These are phyloP conservation scores for Apis dorsata DNA, from an alignment of 1,140 invertebrate species.

Conservation along the genomic window DNA sequence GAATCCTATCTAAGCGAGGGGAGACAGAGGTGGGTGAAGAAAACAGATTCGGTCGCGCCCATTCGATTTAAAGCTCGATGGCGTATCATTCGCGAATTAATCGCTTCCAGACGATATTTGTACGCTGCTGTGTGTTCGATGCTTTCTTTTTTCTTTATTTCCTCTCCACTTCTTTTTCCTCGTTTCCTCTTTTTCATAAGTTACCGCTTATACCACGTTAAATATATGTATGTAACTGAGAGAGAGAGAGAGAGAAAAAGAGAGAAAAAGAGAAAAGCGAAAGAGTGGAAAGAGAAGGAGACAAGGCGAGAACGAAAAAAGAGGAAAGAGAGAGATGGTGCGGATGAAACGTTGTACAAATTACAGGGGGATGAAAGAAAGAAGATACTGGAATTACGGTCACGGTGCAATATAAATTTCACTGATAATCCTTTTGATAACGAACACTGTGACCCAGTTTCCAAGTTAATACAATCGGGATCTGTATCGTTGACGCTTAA, in stretches of 20 bases:
- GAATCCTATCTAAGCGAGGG: background rate
- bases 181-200: background rate
- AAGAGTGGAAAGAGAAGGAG: background rate
- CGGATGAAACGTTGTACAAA: conserved; percentile 28
- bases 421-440: conserved; percentile 60
- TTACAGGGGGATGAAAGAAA: conserved; percentile 30
- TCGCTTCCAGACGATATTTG: conserved; percentile 11
- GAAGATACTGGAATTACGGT: conserved; percentile 36
- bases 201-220: background rate
- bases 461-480: conserved; percentile 57
- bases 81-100: conserved; percentile 50
- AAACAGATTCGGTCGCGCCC: conserved; percentile 17
- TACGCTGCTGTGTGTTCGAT: background rate
- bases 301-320: background rate
- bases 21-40: background rate
- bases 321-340: conserved; percentile 2
- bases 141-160: no score
- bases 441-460: conserved; percentile 55
- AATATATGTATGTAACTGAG: background rate
- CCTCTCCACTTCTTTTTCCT: background rate
- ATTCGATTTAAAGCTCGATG: conserved; percentile 34
- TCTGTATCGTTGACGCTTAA: conserved; percentile 38
- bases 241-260: background rate
- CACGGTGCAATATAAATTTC: conserved; percentile 45
- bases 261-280: background rate